phyloP scores from a whole-genome alignment of 1,140 invertebrate species.

The Zaprionus lachaisei region DNA sequence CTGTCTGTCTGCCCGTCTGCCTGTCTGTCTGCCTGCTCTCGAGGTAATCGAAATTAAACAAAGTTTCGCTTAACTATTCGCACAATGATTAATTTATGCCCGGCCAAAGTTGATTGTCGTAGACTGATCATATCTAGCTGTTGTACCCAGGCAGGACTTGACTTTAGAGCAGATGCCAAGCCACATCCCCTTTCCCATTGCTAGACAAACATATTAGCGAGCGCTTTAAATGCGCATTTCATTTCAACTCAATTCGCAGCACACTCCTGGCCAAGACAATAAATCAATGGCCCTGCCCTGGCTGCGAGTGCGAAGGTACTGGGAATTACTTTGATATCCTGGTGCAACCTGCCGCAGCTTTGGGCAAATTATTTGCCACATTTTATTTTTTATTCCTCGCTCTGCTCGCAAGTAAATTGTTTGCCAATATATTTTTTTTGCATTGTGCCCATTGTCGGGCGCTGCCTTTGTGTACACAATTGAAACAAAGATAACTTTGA shows the following conservation, averaged over 20 bases:
- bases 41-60: conserved; percentile 73
- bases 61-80: conserved; percentile 70
- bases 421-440: conserved; percentile 79
- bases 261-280: conserved; percentile 50
- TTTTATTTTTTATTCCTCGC: conserved; percentile 67
- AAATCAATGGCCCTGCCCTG: conserved; percentile 61
- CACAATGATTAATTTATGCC: conserved; percentile 68
- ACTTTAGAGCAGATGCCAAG: no score
- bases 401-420: conserved; percentile 74
- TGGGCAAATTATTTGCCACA: conserved; percentile 83
- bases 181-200: neutral
- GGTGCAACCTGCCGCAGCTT: conserved; percentile 77
- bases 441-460: conserved; percentile 29
- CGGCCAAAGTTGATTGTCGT: conserved; percentile 17
- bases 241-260: conserved; percentile 50
- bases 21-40: neutral
- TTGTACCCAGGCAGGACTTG: neutral
- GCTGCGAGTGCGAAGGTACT: conserved; percentile 5
- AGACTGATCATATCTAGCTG: conserved; percentile 34
- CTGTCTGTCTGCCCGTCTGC: neutral
- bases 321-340: conserved; percentile 75
- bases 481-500: conserved; percentile 84
- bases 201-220: neutral
- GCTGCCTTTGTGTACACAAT: conserved; percentile 65
- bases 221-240: conserved; percentile 34